Conservation (phyloP, 2,113 vertebrate genomes). For the Mohoua ochrocephala region DNA sequence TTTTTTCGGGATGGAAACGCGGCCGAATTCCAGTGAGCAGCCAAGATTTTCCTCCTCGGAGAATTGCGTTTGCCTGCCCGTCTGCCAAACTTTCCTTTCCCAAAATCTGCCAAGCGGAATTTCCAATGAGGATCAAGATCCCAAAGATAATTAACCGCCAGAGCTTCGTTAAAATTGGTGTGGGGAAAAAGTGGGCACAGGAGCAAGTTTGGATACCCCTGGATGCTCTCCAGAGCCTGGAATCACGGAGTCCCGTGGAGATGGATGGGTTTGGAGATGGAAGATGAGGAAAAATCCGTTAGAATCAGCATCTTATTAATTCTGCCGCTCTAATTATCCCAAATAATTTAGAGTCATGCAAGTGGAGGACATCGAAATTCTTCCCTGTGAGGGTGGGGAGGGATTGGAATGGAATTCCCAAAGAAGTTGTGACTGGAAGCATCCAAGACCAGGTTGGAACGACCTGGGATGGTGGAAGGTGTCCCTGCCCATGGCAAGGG, state of each 20-base stretch:
- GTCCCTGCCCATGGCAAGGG: background rate
- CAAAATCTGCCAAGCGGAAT: background rate
- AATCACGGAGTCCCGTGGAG: background rate
- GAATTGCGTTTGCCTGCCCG: background rate
- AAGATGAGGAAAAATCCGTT: background rate
- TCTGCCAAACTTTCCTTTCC: background rate
- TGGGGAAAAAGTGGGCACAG: fast-evolving
- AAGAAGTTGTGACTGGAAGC: background rate
- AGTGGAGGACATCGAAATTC: background rate
- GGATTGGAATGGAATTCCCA: background rate
- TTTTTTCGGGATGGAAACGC: background rate
- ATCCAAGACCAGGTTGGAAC: background rate
- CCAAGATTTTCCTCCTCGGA: background rate
- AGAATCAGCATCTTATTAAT: background rate
- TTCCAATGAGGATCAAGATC: background rate
- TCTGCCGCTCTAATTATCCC: background rate
- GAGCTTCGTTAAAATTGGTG: fast-evolving
- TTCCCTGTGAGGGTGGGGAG: background rate
- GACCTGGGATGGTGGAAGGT: background rate
- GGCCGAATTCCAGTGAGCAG: background rate
- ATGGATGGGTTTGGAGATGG: background rate
- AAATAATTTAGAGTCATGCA: fast-evolving
- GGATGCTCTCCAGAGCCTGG: background rate
- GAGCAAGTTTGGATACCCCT: background rate
- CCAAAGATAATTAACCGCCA: background rate